A percentile compares a stretch with the other conserved stretches of the same genome.
Evolutionary conservation across 2,797 vertebrate species (phyloP).

Genomic region (Picus viridis): DNA sequence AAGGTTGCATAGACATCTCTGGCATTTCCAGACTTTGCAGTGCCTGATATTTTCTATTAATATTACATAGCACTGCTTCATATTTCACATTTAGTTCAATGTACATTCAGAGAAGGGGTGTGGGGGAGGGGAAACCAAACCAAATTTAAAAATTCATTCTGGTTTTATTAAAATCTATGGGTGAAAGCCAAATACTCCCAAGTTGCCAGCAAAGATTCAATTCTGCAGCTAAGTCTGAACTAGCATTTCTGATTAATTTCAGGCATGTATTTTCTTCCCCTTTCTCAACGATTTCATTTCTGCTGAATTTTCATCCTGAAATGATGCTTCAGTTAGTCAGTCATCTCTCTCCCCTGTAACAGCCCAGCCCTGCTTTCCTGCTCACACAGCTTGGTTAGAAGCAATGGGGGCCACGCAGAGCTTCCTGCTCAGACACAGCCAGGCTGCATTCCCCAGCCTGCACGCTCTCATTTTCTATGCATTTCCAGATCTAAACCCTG

Average conservation of each 20-base stretch:
- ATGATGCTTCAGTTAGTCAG: neutral
- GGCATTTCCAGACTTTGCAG: neutral
- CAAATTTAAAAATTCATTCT: neutral
- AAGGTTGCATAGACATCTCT: neutral
- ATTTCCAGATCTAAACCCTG: conserved; percentile 59
- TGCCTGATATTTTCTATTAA: neutral
- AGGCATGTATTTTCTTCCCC: neutral
- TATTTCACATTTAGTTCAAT: neutral
- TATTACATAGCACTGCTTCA: neutral
- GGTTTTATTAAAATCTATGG: neutral
- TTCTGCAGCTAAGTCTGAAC: neutral
- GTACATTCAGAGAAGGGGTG: neutral
- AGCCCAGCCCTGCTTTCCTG: neutral
- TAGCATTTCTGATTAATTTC: conserved; percentile 2
- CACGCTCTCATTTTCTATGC: conserved; percentile 31
- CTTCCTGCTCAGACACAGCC: neutral
- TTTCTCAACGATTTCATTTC: neutral
- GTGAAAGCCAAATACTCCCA: neutral
- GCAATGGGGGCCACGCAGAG: neutral
- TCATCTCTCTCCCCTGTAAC: neutral
- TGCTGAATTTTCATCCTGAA: conserved; percentile 7
- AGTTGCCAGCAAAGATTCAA: neutral
- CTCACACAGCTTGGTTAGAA: neutral
- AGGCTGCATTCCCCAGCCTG: conserved; percentile 19
- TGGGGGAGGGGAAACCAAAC: neutral